Conservation (phyloP, 1,140 invertebrate genomes). For the Cydia fagiglandana region DNA sequence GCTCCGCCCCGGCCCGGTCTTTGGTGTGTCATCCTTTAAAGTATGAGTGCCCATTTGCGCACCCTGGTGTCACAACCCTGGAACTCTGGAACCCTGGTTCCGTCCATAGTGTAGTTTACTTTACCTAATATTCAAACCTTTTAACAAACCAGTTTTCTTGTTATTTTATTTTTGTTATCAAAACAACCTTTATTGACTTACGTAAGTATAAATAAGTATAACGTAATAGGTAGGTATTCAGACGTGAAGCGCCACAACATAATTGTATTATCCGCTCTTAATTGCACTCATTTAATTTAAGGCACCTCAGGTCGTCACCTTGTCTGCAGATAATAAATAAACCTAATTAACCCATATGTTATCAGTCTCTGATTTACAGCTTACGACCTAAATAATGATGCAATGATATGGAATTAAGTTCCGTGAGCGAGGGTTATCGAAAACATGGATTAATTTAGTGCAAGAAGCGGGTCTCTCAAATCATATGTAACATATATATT, state of each 20-base stretch:
- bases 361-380: slow-evolving; percentile 12
- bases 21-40: too few relatives aligned
- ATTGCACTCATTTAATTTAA: neutral
- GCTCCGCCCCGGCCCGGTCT: too few relatives aligned
- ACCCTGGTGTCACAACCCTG: too few relatives aligned
- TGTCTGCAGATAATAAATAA: neutral
- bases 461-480: neutral
- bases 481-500: too few relatives aligned
- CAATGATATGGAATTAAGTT: slow-evolving; percentile 14
- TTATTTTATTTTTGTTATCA: neutral
- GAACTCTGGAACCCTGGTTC: too few relatives aligned
- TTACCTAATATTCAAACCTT: too few relatives aligned
- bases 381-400: slow-evolving; percentile 30
- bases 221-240: neutral
- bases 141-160: too few relatives aligned
- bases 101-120: too few relatives aligned
- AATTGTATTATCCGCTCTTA: neutral
- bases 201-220: neutral
- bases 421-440: slow-evolving; percentile 14
- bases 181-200: neutral
- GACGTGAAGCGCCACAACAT: neutral
- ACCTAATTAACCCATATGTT: slow-evolving; percentile 23
- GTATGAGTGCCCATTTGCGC: too few relatives aligned
- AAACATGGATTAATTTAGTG: slow-evolving; percentile 13
- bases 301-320: slow-evolving; percentile 15